Evolutionary conservation across 2,113 vertebrate species (phyloP), one percentile per base, ranked within the genome.

Genomic region (Eptatretus burgeri): DNA sequence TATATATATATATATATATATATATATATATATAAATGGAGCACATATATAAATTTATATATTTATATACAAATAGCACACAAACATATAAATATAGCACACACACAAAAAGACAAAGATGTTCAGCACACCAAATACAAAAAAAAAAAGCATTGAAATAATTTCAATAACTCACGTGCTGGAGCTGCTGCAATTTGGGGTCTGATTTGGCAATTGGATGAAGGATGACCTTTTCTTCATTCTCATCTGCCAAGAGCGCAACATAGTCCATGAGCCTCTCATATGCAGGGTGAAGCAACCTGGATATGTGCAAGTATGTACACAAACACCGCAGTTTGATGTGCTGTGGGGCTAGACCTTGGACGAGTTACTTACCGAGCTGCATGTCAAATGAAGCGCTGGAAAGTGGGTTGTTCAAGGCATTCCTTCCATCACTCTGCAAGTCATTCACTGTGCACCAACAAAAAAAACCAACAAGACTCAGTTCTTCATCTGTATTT

Each of bases 401-500:
- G 1, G 80, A 73, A 79, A 93, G 75, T 0, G 91, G 82, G 1
- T 77, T 74, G 62, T 88, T 82, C 78, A 98, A 93, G 67, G 89
- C 86, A 68, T 83, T 82, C 70, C 82, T 89, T 14, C 89, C 91
- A 69, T 94, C 89, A 69, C 91, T 85, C 52, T 88, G 87, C 66
- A 95, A 79, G 74, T 91, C 85, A 51, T 73, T 87, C 83, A 88
- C 91, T 98, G 67, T 51, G 10, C 1, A 52, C 62, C 49, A n/a
- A 71, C 16, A 62, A 1, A 20, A 41, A 65, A 20, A 66, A 5
- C 19, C 64, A 1, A 63, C 27, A 41, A 41, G 27, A 41, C 27
- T 41, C 27, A 41, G 27, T 41, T 41, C 27, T 41, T 41, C 27
- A 41, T 41, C 27, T 41, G 27, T 41, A 41, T 41, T 41, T 41